phyloP scores from a whole-genome alignment of 92 coral and sea anemone genomes.

The Palythoa grandiflora region DNA sequence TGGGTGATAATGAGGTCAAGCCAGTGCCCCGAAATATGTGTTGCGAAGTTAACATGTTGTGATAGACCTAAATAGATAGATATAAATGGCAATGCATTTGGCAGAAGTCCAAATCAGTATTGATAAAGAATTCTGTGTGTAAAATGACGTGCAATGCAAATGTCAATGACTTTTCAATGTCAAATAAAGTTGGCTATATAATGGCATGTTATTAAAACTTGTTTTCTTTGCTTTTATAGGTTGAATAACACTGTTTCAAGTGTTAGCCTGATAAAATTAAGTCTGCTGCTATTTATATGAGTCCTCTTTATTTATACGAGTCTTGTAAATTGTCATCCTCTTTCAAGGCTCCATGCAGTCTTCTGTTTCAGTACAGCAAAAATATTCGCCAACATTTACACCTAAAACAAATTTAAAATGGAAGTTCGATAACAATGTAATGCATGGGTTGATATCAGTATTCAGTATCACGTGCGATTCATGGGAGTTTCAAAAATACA shows the following conservation, averaged over 20 bases:
- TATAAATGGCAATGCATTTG: slow-evolving; percentile 23
- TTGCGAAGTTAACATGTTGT: slow-evolving; percentile 37
- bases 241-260: slow-evolving; percentile 25
- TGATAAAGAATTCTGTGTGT: too few species aligned
- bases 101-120: background rate
- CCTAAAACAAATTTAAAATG: background rate
- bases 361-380: background rate
- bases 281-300: background rate
- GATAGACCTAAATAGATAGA: too few species aligned
- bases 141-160: slow-evolving; percentile 36
- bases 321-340: background rate
- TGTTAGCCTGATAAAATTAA: background rate
- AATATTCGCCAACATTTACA: background rate
- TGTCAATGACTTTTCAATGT: slow-evolving; percentile 25
- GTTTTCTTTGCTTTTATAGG: slow-evolving; percentile 27
- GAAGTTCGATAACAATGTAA: too few species aligned
- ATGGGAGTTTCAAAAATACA: background rate
- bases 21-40: slow-evolving; percentile 15
- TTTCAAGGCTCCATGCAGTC: slow-evolving; percentile 14
- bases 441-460: background rate
- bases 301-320: background rate
- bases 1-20: slow-evolving; percentile 25
- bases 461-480: background rate
- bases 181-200: background rate
- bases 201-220: background rate